Evolutionary conservation across 2,113 vertebrate genomes (phyloP).

Genomic region (Empidonax alnorum): DNA sequence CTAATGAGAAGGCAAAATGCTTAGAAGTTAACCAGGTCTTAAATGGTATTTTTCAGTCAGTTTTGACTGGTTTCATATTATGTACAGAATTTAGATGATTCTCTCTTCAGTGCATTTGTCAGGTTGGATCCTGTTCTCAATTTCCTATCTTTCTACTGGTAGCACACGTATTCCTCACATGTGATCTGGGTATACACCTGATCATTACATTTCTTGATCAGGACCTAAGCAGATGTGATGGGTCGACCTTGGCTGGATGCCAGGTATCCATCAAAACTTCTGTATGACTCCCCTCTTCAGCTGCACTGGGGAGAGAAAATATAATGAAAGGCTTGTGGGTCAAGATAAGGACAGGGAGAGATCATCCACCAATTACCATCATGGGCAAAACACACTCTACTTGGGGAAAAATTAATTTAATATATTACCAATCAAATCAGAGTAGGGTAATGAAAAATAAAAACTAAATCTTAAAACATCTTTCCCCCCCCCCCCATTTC

Average conservation of each 20-base stretch:
- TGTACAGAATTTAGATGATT: neutral
- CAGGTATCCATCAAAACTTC: neutral
- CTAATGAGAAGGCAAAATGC: neutral
- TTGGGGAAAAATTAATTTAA: neutral
- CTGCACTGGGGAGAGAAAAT: neutral
- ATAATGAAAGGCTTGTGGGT: neutral
- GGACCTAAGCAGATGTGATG: neutral
- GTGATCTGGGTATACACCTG: neutral
- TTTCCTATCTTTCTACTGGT: neutral
- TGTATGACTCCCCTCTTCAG: neutral
- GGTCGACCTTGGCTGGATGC: neutral
- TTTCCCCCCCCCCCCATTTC: neutral
- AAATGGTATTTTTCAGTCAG: neutral
- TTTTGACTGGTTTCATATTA: neutral
- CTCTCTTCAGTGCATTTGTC: neutral
- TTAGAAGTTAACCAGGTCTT: neutral
- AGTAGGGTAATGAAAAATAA: neutral
- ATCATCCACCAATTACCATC: neutral
- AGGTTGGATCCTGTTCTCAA: neutral
- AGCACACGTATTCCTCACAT: rapidly evolving
- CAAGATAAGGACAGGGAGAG: neutral
- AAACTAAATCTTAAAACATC: neutral
- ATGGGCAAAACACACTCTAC: neutral
- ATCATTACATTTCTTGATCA: neutral
- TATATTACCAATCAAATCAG: neutral